Evolutionary conservation across 2,797 vertebrate species (phyloP).

Genomic region (Intellagama lesueurii): DNA sequence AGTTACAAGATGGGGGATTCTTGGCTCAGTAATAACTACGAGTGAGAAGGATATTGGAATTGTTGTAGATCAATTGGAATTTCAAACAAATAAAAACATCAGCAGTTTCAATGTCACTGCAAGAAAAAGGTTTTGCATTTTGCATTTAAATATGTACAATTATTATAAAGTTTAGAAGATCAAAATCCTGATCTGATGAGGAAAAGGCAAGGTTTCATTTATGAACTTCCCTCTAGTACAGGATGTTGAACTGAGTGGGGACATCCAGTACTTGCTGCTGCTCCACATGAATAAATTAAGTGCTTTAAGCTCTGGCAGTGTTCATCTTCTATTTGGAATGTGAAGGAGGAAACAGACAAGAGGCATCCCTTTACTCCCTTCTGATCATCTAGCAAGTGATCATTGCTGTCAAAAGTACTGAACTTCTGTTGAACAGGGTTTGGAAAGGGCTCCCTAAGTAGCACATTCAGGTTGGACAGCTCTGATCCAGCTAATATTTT

Average conservation of each 20-base stretch:
- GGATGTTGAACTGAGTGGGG: background rate
- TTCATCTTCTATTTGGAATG: background rate
- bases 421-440: background rate
- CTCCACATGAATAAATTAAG: background rate
- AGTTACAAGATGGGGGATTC: no score
- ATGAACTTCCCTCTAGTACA: background rate
- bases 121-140: background rate
- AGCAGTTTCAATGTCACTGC: background rate
- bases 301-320: background rate
- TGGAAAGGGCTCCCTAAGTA: background rate
- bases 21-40: no score
- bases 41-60: no score
- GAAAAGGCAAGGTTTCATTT: background rate
- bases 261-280: background rate
- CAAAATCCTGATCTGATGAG: background rate
- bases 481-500: background rate
- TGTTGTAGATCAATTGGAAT: no score
- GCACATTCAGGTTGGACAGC: background rate
- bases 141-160: background rate
- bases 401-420: background rate
- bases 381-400: background rate
- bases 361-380: background rate
- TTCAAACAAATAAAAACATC: no score
- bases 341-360: conserved; percentile 11
- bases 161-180: background rate